phyloP scores from a whole-genome alignment of 2,888 invertebrate species.

The Acanthopleura granulata region DNA sequence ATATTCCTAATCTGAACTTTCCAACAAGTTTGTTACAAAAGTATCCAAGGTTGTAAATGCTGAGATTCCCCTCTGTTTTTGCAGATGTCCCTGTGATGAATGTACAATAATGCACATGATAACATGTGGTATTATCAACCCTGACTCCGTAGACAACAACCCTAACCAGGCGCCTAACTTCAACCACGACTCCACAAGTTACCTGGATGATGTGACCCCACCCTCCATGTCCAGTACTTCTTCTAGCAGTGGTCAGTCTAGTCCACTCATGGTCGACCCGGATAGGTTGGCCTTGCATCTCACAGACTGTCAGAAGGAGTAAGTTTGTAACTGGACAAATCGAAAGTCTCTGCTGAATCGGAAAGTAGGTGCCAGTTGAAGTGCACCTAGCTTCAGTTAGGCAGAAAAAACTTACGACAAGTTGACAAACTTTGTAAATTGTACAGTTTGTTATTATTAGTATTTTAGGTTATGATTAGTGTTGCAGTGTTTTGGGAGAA shows the following conservation, averaged over 20 bases:
- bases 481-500: too few relatives aligned
- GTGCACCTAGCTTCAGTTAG: too few relatives aligned
- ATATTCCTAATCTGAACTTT: too few relatives aligned
- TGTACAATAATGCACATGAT: conserved; percentile 69
- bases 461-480: too few relatives aligned
- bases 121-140: conserved; percentile 68
- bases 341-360: too few relatives aligned
- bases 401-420: too few relatives aligned
- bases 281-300: conserved; percentile 32
- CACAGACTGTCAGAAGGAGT: conserved; percentile 28
- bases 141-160: conserved; percentile 52
- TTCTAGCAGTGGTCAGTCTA: conserved; percentile 65
- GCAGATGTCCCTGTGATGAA: conserved; percentile 70
- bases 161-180: conserved; percentile 44
- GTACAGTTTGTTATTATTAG: too few relatives aligned
- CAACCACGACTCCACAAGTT: conserved; percentile 57
- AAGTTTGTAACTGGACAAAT: conserved; percentile 46
- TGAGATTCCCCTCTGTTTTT: conserved; percentile 26
- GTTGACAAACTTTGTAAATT: too few relatives aligned
- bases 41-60: too few relatives aligned
- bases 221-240: conserved; percentile 68
- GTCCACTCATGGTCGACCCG: conserved; percentile 60
- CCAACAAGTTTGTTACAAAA: too few relatives aligned
- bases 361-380: too few relatives aligned
- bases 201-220: conserved; percentile 64